Evolutionary conservation across 1,140 invertebrate species (phyloP).

Genomic region (Zaprionus camerounensis): DNA sequence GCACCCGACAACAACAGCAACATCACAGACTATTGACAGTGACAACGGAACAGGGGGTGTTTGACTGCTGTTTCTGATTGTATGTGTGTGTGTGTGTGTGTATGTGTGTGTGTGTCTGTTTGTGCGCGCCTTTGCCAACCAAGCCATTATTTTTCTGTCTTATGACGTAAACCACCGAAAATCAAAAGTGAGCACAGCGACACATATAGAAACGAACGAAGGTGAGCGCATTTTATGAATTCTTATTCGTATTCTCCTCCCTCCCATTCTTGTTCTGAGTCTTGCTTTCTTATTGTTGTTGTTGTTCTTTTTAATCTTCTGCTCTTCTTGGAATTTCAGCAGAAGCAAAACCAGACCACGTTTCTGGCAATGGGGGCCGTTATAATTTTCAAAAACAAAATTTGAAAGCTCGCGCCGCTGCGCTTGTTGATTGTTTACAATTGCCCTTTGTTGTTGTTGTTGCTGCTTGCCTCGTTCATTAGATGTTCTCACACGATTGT

Average conservation of each 20-base stretch:
- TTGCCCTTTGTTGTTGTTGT: constrained; percentile 33
- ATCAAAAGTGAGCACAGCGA: constrained; percentile 79
- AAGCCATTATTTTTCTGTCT: constrained; percentile 80
- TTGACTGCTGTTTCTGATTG: constrained; percentile 62
- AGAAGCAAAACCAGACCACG: constrained; percentile 19
- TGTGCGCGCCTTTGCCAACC: constrained; percentile 55
- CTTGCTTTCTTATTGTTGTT: constrained; percentile 9
- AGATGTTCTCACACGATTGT: constrained; percentile 29
- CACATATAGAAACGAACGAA: constrained; percentile 58
- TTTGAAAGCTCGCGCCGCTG: constrained; percentile 35
- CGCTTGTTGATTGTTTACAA: constrained; percentile 66
- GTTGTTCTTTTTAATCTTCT: constrained; percentile 28
- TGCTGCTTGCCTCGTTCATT: constrained; percentile 38
- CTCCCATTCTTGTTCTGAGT: constrained; percentile 59
- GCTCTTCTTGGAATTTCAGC: constrained; percentile 43
- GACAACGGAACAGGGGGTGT: constrained; percentile 45
- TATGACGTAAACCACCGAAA: constrained; percentile 81
- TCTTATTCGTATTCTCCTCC: constrained; percentile 44
- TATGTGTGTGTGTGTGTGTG: constrained; percentile 3
- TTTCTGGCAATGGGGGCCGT: constrained; percentile 38
- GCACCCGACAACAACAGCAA: constrained; percentile 35
- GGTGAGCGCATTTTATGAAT: constrained; percentile 66
- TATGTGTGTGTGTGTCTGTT: constrained; percentile 32
- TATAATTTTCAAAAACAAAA: constrained; percentile 19
- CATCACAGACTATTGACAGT: not conserved